Conservation (phyloP, 1,140 invertebrate genomes). For the Schlechtendalia chinensis region DNA sequence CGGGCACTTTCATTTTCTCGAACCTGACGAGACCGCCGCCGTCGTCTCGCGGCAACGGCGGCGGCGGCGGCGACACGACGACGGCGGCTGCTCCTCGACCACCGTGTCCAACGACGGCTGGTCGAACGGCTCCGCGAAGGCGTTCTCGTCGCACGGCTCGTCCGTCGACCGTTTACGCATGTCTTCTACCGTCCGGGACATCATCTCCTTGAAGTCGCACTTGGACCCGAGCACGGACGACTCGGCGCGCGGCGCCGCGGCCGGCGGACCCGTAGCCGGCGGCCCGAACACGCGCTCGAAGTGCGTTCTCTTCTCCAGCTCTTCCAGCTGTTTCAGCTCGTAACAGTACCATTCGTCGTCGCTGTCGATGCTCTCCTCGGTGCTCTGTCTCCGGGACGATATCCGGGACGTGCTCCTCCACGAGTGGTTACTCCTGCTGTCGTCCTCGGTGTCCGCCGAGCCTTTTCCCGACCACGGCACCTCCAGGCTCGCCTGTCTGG, state of each 20-base stretch:
- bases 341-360: conserved; percentile 93
- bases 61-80: too few species aligned
- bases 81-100: conserved; percentile 35
- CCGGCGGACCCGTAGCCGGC: conserved; percentile 53
- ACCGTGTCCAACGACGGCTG: neutral
- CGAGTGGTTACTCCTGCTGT: conserved; percentile 80
- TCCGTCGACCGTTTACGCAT: conserved; percentile 76
- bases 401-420: conserved; percentile 79
- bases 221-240: conserved; percentile 53
- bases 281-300: conserved; percentile 62
- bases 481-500: conserved; percentile 78
- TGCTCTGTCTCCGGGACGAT: conserved; percentile 84
- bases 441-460: conserved; percentile 67
- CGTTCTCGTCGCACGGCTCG: conserved; percentile 62
- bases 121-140: conserved; percentile 1
- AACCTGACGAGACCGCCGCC: neutral
- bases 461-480: conserved; percentile 67
- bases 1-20: conserved; percentile 36
- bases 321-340: conserved; percentile 80
- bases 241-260: conserved; percentile 9
- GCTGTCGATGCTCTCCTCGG: conserved; percentile 88
- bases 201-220: conserved; percentile 35
- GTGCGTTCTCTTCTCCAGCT: conserved; percentile 75
- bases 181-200: conserved; percentile 63
- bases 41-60: conserved; percentile 4